Base-by-base conservation (phyloP, 1,140 invertebrate genomes). In the Brachionus koreanus region DNA sequence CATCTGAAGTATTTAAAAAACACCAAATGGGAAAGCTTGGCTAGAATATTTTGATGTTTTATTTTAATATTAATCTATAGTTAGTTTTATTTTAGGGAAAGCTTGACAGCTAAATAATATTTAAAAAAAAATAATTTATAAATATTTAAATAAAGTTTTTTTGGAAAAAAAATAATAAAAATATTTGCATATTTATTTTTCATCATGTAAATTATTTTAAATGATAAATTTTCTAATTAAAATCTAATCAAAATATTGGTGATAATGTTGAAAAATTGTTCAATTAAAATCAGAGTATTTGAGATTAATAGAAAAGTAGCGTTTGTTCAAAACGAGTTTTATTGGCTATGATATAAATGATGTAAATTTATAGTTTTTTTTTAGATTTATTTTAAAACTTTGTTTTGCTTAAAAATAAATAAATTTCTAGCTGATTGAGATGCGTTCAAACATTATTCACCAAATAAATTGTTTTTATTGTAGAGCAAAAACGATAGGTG, bases 1-100 rank as follows among this genome's bases (percentile, higher is more conserved):
- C 91, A 37, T 86, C 90, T 37, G 90, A 91, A 85, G 84, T 91
- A 4, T 90, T 91, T 84, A 90, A 89, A 83, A 92, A 92, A 83
- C 86, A 86, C n/a, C 86, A 89, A 83, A 72, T 89, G 5, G 88
- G 88, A 57, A 89, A 89, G 84, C 84, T 88, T 0, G 87, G 85
- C 25, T 89, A 85, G 10, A 69, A 4, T 0, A 39, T 37, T 19
- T n/a, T 39, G 16, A 69, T 16, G 33, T 9, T 69, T 19, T 37
- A 19, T 69, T 69, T 69, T 37, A 0, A 4, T 5, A 25, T 1
- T 29, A 3, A 7, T 63, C 29, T 29, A 7, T 25, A 19, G n/a
- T 19, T 65, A n/a, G 12, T 13, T 33, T 33, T 65, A 29, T 33
- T 29, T 33, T 29, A 37, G 43, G 12, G 43, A 57, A 57, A 25